Evolutionary conservation across 2,888 invertebrate genomes (phyloP).

Genomic region (Cheilosia pagana): DNA sequence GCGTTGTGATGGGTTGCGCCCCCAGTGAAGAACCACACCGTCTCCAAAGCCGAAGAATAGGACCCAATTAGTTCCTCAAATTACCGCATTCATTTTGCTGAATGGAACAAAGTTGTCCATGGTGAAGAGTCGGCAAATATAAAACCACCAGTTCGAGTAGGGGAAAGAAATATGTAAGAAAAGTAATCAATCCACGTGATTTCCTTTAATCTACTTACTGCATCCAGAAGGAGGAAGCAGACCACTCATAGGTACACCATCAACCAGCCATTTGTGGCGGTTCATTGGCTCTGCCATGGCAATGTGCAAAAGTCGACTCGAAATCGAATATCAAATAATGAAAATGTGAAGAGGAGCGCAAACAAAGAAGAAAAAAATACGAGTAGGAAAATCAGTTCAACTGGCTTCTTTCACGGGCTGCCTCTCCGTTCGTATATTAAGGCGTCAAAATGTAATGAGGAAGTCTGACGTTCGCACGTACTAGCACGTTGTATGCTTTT

Average conservation of each 20-base stretch:
- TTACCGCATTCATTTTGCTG: too few relatives aligned
- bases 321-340: slow-evolving; percentile 54
- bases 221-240: slow-evolving; percentile 61
- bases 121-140: neutral
- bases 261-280: slow-evolving; percentile 13
- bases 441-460: slow-evolving; percentile 71
- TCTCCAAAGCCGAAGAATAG: too few relatives aligned
- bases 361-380: neutral
- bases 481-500: slow-evolving; percentile 29
- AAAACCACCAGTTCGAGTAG: slow-evolving; percentile 6
- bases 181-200: slow-evolving; percentile 66
- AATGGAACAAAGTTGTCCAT: too few relatives aligned
- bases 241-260: slow-evolving; percentile 42
- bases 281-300: slow-evolving; percentile 41
- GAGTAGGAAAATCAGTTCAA: slow-evolving; percentile 53
- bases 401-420: slow-evolving; percentile 31
- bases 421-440: slow-evolving; percentile 40
- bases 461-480: slow-evolving; percentile 70
- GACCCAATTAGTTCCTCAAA: too few relatives aligned
- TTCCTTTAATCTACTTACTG: slow-evolving; percentile 70
- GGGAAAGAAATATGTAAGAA: slow-evolving; percentile 24
- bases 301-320: slow-evolving; percentile 41
- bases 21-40: too few relatives aligned
- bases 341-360: slow-evolving; percentile 9
- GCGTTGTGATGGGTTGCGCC: too few relatives aligned